Evolutionary conservation across 2,888 invertebrate genomes (phyloP).

Genomic region (Callyntrura guangdongensis): DNA sequence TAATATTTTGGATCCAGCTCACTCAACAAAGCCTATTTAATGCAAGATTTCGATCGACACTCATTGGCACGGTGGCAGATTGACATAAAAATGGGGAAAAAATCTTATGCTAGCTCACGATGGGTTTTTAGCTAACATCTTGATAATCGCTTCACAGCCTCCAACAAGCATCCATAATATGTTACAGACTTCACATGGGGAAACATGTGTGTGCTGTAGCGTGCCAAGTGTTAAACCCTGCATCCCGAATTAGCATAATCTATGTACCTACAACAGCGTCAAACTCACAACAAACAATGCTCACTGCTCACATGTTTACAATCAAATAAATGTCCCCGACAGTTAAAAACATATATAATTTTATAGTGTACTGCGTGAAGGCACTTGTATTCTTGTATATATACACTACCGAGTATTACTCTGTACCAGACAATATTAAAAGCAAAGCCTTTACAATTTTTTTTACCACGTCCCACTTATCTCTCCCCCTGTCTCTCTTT

Average conservation of each 20-base stretch:
- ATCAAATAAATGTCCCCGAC: slow-evolving; percentile 38
- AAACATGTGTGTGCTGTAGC: not conserved
- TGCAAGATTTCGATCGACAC: slow-evolving; percentile 17
- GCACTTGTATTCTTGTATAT: no score
- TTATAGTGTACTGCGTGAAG: not conserved
- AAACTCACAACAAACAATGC: slow-evolving; percentile 26
- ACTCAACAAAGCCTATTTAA: not conserved
- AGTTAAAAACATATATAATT: not conserved
- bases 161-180: not conserved
- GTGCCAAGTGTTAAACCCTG: slow-evolving; percentile 22
- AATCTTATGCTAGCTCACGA: not conserved
- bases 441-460: not conserved
- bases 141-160: not conserved
- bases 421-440: not conserved
- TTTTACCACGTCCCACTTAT: not conserved
- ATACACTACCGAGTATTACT: not conserved
- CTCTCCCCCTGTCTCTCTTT: not conserved
- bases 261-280: not conserved
- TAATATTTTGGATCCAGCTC: not conserved
- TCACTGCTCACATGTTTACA: not conserved
- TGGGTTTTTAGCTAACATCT: slow-evolving; percentile 7
- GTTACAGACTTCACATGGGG: not conserved
- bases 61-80: slow-evolving; percentile 2
- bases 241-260: slow-evolving; percentile 17
- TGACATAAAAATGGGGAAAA: not conserved